Conservation (phyloP, 2,888 invertebrate genomes). For the Drosophila nr. perissopoda region DNA sequence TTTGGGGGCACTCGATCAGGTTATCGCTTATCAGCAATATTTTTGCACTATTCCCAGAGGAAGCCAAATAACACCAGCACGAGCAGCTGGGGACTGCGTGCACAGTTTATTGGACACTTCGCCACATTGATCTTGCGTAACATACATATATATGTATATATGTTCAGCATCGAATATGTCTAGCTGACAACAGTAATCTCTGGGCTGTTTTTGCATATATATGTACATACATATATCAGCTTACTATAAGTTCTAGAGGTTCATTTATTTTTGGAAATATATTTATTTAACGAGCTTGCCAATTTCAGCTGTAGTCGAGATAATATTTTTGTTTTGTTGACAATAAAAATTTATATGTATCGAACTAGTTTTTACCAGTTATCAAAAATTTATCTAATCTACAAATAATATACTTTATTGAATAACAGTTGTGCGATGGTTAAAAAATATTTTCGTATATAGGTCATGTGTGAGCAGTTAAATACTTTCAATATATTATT, state of each 20-base stretch:
- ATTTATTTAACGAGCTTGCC: slow-evolving; percentile 5
- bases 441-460: slow-evolving; percentile 3
- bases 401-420: background rate
- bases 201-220: background rate
- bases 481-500: slow-evolving; percentile 1
- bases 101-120: slow-evolving; percentile 25
- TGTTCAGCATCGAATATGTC: background rate
- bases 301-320: slow-evolving; percentile 9
- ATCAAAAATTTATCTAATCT: slow-evolving; percentile 33
- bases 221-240: slow-evolving; percentile 25
- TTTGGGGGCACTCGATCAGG: slow-evolving; percentile 57
- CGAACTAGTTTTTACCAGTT: slow-evolving; percentile 22
- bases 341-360: background rate
- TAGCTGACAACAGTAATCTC: slow-evolving; percentile 38
- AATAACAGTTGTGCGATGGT: slow-evolving; percentile 1
- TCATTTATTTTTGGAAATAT: slow-evolving; percentile 7
- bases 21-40: slow-evolving; percentile 59
- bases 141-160: background rate
- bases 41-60: slow-evolving; percentile 24
- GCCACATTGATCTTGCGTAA: slow-evolving; percentile 30
- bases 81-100: slow-evolving; percentile 53
- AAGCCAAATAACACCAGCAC: slow-evolving; percentile 27
- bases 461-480: slow-evolving; percentile 15
- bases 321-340: background rate
- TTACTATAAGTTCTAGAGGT: background rate